A percentile compares a stretch with the other conserved stretches of the same genome.
Conservation (phyloP, 2,888 invertebrate genomes). For the Hofmannophila pseudospretella region DNA sequence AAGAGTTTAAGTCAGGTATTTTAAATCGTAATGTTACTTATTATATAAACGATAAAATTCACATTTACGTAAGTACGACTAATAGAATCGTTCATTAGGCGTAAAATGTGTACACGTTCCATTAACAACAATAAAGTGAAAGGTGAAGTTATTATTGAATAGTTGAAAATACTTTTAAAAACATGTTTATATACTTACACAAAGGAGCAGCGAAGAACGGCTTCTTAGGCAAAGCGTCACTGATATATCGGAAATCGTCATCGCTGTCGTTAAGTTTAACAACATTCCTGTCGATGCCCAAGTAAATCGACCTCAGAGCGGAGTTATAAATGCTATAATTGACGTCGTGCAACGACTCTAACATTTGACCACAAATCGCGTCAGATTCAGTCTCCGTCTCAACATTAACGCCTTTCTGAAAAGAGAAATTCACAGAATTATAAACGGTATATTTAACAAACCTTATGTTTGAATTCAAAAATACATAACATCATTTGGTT, state of each 20-base stretch:
- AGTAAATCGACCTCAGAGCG: constrained; percentile 47
- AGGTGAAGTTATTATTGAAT: too few relatives aligned
- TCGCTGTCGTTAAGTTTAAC: constrained; percentile 58
- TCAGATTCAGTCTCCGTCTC: constrained; percentile 18
- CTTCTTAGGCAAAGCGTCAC: constrained; percentile 65
- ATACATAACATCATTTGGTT: too few relatives aligned
- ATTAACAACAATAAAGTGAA: too few relatives aligned
- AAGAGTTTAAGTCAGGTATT: too few relatives aligned
- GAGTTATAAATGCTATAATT: constrained; percentile 19
- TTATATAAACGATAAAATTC: too few relatives aligned
- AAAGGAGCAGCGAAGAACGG: constrained; percentile 71
- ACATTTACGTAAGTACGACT: too few relatives aligned
- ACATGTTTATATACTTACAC: constrained; percentile 48
- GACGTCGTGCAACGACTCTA: constrained; percentile 44
- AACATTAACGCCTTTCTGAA: constrained; percentile 28
- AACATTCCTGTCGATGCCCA: constrained; percentile 64
- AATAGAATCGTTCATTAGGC: too few relatives aligned
- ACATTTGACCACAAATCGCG: constrained; percentile 47
- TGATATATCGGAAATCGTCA: constrained; percentile 70
- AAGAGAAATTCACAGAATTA: constrained; percentile 10
- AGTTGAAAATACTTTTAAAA: too few relatives aligned
- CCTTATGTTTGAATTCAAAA: too few relatives aligned
- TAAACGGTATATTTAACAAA: not conserved
- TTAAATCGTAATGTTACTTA: too few relatives aligned
- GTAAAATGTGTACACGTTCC: too few relatives aligned